These are phyloP conservation scores for Ictalurus furcatus DNA, from an alignment of 2,113 vertebrate genomes.

Conservation along the genomic window DNA sequence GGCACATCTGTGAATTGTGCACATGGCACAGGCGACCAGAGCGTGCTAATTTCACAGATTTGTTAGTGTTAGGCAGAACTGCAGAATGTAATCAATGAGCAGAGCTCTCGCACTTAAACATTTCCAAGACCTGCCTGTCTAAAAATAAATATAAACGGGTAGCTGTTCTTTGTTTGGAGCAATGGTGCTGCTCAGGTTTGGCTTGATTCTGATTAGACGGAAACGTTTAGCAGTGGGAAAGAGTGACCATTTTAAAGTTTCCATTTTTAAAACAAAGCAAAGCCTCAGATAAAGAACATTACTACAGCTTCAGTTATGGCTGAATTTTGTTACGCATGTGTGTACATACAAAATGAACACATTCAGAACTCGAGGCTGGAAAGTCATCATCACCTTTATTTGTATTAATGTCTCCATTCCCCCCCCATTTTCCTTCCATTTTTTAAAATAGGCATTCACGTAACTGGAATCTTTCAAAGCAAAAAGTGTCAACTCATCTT, in stretches of 20 bases:
- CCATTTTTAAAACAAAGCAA: slow-evolving; percentile 50
- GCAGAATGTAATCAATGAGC: slow-evolving; percentile 29
- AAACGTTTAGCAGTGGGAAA: slow-evolving; percentile 9
- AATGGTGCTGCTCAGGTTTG: slow-evolving; percentile 56
- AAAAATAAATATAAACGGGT: slow-evolving; percentile 32
- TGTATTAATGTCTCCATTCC: not conserved
- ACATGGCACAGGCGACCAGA: not conserved
- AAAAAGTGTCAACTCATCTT: not conserved
- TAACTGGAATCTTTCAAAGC: not conserved
- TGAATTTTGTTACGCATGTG: not conserved
- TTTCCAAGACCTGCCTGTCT: slow-evolving; percentile 17
- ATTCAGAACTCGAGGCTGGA: not conserved
- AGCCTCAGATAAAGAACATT: slow-evolving; percentile 59
- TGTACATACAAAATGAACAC: not conserved
- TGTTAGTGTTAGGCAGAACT: slow-evolving; percentile 32
- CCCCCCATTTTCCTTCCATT: not conserved
- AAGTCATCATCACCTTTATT: not conserved
- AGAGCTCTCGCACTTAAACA: slow-evolving; percentile 13
- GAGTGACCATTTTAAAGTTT: slow-evolving; percentile 58
- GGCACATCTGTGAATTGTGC: not conserved
- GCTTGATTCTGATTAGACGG: slow-evolving; percentile 47
- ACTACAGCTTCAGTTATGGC: slow-evolving; percentile 31
- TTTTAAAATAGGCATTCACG: not conserved
- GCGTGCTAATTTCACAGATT: slow-evolving; percentile 26
- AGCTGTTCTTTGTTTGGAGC: slow-evolving; percentile 43